phyloP scores from a whole-genome alignment of 1,140 invertebrate genomes.

The Reticulitermes speratus region DNA sequence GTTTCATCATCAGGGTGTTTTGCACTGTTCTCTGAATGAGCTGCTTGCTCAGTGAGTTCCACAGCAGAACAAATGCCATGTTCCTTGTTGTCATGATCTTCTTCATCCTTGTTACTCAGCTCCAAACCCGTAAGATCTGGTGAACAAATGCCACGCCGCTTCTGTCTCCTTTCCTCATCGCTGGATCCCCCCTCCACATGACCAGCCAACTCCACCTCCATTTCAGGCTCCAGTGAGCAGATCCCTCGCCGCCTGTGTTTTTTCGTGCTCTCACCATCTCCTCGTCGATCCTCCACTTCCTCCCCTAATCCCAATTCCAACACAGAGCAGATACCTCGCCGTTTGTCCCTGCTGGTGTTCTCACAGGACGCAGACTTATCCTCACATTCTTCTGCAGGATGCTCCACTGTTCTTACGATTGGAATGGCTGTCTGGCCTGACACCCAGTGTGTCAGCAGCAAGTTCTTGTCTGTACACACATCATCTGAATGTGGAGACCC shows the following conservation, averaged over 20 bases:
- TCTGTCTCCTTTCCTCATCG: constrained; percentile 42
- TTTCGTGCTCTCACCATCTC: not conserved
- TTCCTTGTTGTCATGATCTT: not conserved
- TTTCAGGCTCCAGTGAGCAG: constrained; percentile 26
- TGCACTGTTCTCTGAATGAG: constrained; percentile 34
- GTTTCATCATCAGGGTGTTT: constrained; percentile 47
- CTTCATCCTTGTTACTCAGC: constrained; percentile 40
- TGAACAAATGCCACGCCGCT: constrained; percentile 56
- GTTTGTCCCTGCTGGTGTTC: constrained; percentile 40
- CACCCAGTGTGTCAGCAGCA: constrained; percentile 50
- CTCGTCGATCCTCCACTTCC: constrained; percentile 20
- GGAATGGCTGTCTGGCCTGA: not conserved
- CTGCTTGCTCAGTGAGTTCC: not conserved
- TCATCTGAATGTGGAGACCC: constrained; percentile 39
- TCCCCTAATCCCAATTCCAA: constrained; percentile 46
- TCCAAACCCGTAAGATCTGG: constrained; percentile 48
- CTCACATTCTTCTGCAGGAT: not conserved
- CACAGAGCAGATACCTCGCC: constrained; percentile 49
- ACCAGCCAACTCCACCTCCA: constrained; percentile 14
- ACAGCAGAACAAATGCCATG: not conserved
- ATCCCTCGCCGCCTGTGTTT: constrained; percentile 30
- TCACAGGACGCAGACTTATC: not conserved
- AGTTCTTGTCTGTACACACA: constrained; percentile 53
- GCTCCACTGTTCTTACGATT: not conserved
- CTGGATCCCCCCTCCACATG: not conserved